phyloP scores from a whole-genome alignment of 2,888 invertebrate genomes.

The Volucella inanis region DNA sequence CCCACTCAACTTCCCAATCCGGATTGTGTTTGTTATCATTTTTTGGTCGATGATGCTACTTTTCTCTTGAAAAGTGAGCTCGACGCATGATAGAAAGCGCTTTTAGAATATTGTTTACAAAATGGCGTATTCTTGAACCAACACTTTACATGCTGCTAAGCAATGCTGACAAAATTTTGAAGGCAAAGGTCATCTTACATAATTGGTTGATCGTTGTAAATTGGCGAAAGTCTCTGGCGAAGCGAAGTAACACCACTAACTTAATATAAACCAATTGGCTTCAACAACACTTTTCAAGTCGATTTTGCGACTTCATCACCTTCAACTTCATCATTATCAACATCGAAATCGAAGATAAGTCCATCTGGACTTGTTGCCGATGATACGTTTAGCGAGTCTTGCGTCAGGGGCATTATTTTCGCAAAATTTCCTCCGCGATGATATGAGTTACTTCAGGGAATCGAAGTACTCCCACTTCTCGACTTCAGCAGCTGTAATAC shows the following conservation, averaged over 20 bases:
- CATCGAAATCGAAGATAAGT: too few species aligned
- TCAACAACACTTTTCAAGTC: slow-evolving; percentile 24
- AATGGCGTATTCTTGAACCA: slow-evolving; percentile 37
- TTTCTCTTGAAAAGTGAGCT: slow-evolving; percentile 29
- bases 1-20: too few species aligned
- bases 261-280: slow-evolving; percentile 14
- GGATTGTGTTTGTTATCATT: too few species aligned
- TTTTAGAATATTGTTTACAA: slow-evolving; percentile 73
- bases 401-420: too few species aligned
- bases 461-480: too few species aligned
- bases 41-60: too few species aligned
- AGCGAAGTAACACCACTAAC: slow-evolving; percentile 26
- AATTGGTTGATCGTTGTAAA: slow-evolving; percentile 31
- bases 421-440: too few species aligned
- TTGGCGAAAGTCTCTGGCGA: slow-evolving; percentile 17
- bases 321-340: neutral
- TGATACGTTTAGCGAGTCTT: too few species aligned
- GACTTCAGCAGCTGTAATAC: too few species aligned
- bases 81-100: slow-evolving; percentile 62
- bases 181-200: too few species aligned
- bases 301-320: neutral
- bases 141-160: slow-evolving; percentile 30
- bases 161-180: slow-evolving; percentile 28
- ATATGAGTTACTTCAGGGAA: too few species aligned
- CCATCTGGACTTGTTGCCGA: too few species aligned